Conservation (phyloP, 2,113 vertebrate species). For the Indicator maculatus region DNA sequence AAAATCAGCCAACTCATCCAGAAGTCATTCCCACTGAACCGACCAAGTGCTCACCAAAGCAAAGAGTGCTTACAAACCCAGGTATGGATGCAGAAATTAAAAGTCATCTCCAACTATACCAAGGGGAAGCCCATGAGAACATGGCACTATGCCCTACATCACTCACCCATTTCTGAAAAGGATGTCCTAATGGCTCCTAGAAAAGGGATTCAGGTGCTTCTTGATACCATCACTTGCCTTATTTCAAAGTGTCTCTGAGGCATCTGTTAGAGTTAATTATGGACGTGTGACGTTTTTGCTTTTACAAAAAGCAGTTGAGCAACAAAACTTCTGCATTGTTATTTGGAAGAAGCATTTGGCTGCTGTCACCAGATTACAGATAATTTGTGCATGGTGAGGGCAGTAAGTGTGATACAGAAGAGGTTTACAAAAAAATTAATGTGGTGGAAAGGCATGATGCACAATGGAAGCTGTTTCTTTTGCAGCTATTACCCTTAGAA, state of each 20-base stretch:
- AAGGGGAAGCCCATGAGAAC: neutral
- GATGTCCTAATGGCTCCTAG: neutral
- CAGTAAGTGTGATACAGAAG: neutral
- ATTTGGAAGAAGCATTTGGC: neutral
- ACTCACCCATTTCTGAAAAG: neutral
- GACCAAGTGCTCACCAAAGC: neutral
- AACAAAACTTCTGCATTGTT: neutral
- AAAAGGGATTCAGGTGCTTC: constrained; percentile 24
- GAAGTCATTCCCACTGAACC: neutral
- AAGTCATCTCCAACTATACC: neutral
- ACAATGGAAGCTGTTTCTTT: neutral
- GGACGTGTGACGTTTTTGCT: neutral
- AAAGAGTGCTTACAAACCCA: neutral
- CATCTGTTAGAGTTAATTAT: neutral
- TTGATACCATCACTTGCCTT: neutral
- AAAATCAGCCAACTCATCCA: neutral
- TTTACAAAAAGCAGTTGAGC: neutral
- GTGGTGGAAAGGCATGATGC: neutral
- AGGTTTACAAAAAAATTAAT: constrained; percentile 6
- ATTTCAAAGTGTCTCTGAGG: neutral
- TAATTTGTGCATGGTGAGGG: neutral
- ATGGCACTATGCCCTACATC: neutral
- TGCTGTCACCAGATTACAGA: neutral
- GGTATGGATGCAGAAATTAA: neutral
- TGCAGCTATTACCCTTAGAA: neutral